Evolutionary conservation across 1,140 invertebrate genomes (phyloP), one percentile per base, ranked within the genome.

Genomic region (Muscidifurax raptorellus): DNA sequence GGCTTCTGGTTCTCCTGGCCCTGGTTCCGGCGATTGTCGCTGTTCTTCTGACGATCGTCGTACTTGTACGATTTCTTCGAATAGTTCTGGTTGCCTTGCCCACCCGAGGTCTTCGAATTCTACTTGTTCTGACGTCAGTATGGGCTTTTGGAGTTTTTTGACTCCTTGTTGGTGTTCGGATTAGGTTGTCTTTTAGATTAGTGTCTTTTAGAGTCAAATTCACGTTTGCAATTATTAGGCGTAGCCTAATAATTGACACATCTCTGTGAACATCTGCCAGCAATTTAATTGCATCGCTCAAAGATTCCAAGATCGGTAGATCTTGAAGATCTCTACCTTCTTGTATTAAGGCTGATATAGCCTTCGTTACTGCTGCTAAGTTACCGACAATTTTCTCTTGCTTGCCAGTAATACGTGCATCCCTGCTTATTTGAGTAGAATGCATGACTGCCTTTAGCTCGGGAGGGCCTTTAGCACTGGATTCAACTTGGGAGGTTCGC

Each of bases 301-400:
- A 27, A 52, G 27, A 67, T n/a, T 80, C 82, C 0, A 86, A n/a
- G 6, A 86, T 25, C 6, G 28, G 6, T 7, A 80, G 28, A 27
- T 86, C 82, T 66, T 66, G 64, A 15, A 27, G 12, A 47, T 82
- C 84, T 75, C 71, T 80, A 10, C 30, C 30, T 59, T 76, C 67
- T 10, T 84, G 67, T 5, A 77, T 9, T 28, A 30, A n/a, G n/a
- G n/a, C n/a, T 9, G 76, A 40, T 5, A 79, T 79, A 28, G 76
- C 80, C 81, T 86, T 86, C 0, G 18, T 72, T 4, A 86, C 15
- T 0, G 83, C 78, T 2, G 84, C 72, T 79, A 86, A 32, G 4
- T 75, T 66, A 40, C 78, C 87, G 15, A 83, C 71, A 30, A 87
- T 76, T 69, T 87, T 87, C 18, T 64, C 36, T 64, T 87, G 87